Evolutionary conservation across 1,140 invertebrate genomes (phyloP).

Genomic region (Scaptodrosophila lebanonensis): DNA sequence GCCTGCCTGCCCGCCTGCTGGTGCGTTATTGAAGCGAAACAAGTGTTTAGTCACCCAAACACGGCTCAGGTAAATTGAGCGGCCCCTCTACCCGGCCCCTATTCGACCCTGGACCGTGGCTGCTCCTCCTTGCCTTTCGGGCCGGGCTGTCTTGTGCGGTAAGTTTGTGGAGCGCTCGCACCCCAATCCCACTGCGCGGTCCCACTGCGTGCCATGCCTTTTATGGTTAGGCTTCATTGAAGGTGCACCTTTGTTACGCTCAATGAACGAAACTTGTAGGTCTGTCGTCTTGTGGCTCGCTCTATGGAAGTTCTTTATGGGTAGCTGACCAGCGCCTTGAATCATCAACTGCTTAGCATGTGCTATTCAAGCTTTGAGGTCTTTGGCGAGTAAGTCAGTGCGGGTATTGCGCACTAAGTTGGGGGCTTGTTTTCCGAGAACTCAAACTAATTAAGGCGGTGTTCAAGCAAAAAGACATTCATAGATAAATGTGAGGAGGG

Average conservation of each 20-base stretch:
- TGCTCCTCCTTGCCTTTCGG: not conserved
- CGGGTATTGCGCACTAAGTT: no score
- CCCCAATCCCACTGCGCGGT: constrained; percentile 57
- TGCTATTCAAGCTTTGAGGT: constrained; percentile 15
- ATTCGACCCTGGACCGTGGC: not conserved
- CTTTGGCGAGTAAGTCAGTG: no score
- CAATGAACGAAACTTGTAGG: constrained; percentile 51
- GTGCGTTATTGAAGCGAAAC: constrained; percentile 77
- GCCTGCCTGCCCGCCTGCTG: no score
- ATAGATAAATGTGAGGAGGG: no score
- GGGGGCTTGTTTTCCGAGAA: no score
- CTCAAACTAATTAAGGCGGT: no score
- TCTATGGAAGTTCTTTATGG: constrained; percentile 13
- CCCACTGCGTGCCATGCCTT: constrained; percentile 53
- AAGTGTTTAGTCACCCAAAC: constrained; percentile 77
- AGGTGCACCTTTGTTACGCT: constrained; percentile 77
- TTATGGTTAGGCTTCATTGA: constrained; percentile 77
- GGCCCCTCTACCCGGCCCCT: constrained; percentile 27
- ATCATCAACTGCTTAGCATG: constrained; percentile 39
- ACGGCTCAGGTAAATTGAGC: constrained; percentile 67
- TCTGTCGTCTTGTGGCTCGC: not conserved
- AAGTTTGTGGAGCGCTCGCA: constrained; percentile 50
- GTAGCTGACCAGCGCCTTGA: constrained; percentile 21
- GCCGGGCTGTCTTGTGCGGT: constrained; percentile 3
- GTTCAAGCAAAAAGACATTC: no score